These are phyloP conservation scores for Lindbergichthys nudifrons DNA, from an alignment of 2,797 vertebrate genomes.

Conservation along the genomic window DNA sequence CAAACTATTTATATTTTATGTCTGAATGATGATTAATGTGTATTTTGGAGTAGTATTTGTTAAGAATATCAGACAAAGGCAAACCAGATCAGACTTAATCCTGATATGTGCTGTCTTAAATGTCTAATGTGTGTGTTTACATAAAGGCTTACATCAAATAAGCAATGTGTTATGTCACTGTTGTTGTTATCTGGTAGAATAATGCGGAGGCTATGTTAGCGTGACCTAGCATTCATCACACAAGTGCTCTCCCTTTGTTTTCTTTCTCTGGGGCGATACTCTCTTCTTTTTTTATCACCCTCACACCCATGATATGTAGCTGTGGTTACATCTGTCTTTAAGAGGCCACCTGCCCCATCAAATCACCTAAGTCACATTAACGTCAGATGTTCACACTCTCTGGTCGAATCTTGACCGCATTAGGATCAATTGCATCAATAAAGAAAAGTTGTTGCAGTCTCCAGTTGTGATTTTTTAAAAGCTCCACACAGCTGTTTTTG, in stretches of 20 bases:
- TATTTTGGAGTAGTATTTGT: slow-evolving; percentile 56
- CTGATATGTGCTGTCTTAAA: slow-evolving; percentile 45
- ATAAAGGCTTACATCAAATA: slow-evolving; percentile 37
- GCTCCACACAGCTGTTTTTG: slow-evolving; percentile 27
- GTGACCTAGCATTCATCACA: slow-evolving; percentile 62
- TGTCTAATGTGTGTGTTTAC: slow-evolving; percentile 61
- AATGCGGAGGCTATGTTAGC: slow-evolving; percentile 51
- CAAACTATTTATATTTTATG: slow-evolving; percentile 28
- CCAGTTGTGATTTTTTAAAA: slow-evolving; percentile 36
- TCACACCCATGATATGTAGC: slow-evolving; percentile 17
- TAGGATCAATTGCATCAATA: slow-evolving; percentile 21
- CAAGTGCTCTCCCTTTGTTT: slow-evolving; percentile 35
- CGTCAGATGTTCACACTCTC: slow-evolving; percentile 34
- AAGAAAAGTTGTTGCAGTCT: slow-evolving; percentile 25
- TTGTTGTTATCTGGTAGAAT: slow-evolving; percentile 62
- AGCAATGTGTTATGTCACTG: slow-evolving; percentile 60
- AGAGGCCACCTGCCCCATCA: slow-evolving; percentile 44
- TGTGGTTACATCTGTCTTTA: slow-evolving; percentile 43
- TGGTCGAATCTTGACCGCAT: slow-evolving; percentile 16
- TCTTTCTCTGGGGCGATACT: slow-evolving; percentile 41
- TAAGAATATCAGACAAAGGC: slow-evolving; percentile 35
- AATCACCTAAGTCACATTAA: slow-evolving; percentile 28
- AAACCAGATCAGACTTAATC: slow-evolving; percentile 43
- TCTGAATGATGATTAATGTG: slow-evolving; percentile 50
- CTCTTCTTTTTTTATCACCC: slow-evolving; percentile 14